A percentile compares a stretch with the other conserved stretches of the same genome.
Evolutionary conservation across 2,888 invertebrate species (phyloP).

Genomic region (Cephus pygmeus): DNA sequence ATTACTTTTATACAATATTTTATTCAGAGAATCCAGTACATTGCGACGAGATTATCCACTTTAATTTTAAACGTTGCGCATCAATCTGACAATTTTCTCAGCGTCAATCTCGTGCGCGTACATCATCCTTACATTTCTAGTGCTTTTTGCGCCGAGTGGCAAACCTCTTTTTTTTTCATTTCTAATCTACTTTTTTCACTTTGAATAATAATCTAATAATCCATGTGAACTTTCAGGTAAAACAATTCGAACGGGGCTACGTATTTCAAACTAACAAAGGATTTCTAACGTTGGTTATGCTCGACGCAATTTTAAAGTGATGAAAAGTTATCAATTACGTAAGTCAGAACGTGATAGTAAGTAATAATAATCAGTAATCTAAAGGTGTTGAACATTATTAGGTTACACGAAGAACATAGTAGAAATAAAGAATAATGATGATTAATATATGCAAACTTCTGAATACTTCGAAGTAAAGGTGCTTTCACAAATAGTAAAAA

Average conservation of each 20-base stretch:
- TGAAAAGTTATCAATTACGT: background rate
- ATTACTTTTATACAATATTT: conserved; percentile 4
- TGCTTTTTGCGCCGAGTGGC: background rate
- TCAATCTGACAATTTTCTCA: background rate
- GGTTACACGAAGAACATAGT: background rate
- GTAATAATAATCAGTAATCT: background rate
- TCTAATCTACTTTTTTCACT: too few relatives aligned
- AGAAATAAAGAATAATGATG: background rate
- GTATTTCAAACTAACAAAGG: background rate
- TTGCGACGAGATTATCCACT: background rate
- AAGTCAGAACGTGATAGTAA: background rate
- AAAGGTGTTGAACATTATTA: background rate
- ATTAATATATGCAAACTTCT: background rate
- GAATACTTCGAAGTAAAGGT: background rate
- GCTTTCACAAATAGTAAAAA: background rate
- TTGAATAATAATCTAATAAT: background rate
- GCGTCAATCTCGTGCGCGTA: background rate
- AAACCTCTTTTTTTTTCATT: background rate
- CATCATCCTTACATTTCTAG: background rate
- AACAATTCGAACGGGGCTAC: background rate
- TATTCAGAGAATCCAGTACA: conserved; percentile 4
- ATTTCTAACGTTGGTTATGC: background rate
- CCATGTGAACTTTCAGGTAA: background rate
- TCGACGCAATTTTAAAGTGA: background rate
- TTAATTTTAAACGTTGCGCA: background rate